phyloP scores from a whole-genome alignment of 2,888 invertebrate genomes.

The Eudemis profundana region DNA sequence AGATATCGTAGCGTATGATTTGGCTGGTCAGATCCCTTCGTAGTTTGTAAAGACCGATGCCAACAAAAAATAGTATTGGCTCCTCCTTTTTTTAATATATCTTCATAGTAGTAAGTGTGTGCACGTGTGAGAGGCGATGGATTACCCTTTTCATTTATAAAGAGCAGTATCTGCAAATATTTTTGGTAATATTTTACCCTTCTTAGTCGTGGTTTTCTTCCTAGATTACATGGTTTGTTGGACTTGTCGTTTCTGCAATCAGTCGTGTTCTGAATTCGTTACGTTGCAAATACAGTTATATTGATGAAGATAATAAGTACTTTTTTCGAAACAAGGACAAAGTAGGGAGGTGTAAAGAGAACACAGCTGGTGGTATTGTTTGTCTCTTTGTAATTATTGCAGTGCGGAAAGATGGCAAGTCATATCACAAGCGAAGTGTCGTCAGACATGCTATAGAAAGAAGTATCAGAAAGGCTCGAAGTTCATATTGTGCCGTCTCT shows the following conservation, averaged over 20 bases:
- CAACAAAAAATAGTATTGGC: constrained; percentile 81
- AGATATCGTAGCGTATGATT: constrained; percentile 60
- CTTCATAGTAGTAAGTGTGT: constrained; percentile 79
- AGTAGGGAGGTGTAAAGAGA: no score
- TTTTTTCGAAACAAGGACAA: no score
- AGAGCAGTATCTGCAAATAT: constrained; percentile 78
- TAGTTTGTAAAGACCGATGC: constrained; percentile 72
- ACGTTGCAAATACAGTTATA: no score
- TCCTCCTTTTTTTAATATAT: constrained; percentile 73
- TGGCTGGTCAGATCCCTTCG: constrained; percentile 63
- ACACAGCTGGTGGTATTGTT: no score
- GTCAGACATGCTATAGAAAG: no score
- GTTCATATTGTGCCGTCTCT: no score
- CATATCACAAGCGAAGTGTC: no score
- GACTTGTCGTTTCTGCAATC: not conserved
- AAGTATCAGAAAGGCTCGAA: no score
- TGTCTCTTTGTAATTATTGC: no score
- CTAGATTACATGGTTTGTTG: constrained; percentile 58
- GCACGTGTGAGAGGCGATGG: constrained; percentile 67
- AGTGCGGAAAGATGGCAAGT: no score
- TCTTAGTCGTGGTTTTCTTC: constrained; percentile 51
- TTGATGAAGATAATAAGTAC: no score
- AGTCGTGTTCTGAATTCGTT: no score
- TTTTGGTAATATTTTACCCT: constrained; percentile 77
- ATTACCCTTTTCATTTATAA: constrained; percentile 58